Evolutionary conservation across 2,113 vertebrate species (phyloP), one percentile per base, ranked within the genome.

Genomic region (Bubo blakistoni): DNA sequence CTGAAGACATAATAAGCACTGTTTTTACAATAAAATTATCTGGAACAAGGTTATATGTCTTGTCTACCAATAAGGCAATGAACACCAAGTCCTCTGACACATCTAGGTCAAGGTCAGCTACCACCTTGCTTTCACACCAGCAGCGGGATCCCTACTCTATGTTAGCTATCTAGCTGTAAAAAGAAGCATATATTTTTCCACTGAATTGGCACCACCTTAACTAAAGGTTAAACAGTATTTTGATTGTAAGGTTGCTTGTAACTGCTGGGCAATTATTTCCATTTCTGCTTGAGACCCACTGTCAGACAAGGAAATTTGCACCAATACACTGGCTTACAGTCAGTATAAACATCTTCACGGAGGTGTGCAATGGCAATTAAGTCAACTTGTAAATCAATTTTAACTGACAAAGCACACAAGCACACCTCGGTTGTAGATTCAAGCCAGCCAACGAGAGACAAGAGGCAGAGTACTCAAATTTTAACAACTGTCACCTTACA

Each of bases 71-170:
- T 7, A 86, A 71, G 26, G 29, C 29, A 89, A 74, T 3, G 32
- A 81, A 81, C 25, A 49, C 14, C 0, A 0, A 19, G 24, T 21
- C 52, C 67, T 73, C 59, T 1, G 3, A 61, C 27, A 59, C 16
- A 69, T 22, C 14, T 18, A 59, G 22, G 27, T 25, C 24, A 65
- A 61, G 34, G 46, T 49, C 62, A 82, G 11, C 51, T 34, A 51
- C 19, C 21, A 58, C 9, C 29, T 32, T 32, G 25, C 58, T 55
- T 49, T 81, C 54, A 70, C 16, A 47, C 14, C 36, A 93, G 34
- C 36, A 71, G 47, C 42, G 81, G 34, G 22, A 73, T 42, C 13
- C 3, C 44, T 88, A 16, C 9, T 66, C 34, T 46, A 2, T 17
- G 7, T 52, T 44, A 65, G n/a, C 18, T 74, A 44, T 24, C 8